These are phyloP conservation scores for Bimastos eiseni DNA, from an alignment of 2,888 invertebrate genomes.

Conservation along the genomic window DNA sequence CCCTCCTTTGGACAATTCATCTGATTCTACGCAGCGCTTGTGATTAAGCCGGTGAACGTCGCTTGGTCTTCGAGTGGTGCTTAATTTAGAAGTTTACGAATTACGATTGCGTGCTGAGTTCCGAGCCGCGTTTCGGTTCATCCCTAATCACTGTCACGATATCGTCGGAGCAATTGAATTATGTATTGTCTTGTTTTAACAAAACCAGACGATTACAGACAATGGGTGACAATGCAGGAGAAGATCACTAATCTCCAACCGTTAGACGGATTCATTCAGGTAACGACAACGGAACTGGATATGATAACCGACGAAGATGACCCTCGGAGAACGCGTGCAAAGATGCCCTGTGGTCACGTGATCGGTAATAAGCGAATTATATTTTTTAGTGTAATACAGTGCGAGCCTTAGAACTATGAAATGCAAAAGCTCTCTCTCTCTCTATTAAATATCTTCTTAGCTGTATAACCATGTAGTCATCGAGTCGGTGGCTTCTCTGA, in stretches of 20 bases:
- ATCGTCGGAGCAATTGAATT: too few relatives aligned
- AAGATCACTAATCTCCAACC: conserved; percentile 18
- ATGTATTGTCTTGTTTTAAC: neutral
- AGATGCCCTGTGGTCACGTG: conserved; percentile 34
- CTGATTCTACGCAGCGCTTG: too few relatives aligned
- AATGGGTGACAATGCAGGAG: neutral
- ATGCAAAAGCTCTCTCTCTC: neutral
- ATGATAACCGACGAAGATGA: conserved; percentile 23
- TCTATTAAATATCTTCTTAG: too few relatives aligned
- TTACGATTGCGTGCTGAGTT: too few relatives aligned
- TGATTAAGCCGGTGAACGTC: too few relatives aligned
- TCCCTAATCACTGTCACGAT: too few relatives aligned
- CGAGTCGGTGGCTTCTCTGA: neutral
- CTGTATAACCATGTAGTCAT: too few relatives aligned
- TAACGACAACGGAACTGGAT: conserved; percentile 29
- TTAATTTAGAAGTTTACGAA: too few relatives aligned
- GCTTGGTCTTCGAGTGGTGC: too few relatives aligned
- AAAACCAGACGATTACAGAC: neutral
- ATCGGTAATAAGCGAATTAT: neutral
- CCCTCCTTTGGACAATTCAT: too few relatives aligned
- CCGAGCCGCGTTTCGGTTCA: too few relatives aligned
- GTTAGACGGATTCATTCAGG: conserved; percentile 22
- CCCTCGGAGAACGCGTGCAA: conserved; percentile 4
- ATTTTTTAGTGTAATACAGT: too few relatives aligned
- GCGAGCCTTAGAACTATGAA: neutral